These are phyloP conservation scores for Phortica okadai DNA, from an alignment of 2,888 invertebrate species.

Conservation along the genomic window DNA sequence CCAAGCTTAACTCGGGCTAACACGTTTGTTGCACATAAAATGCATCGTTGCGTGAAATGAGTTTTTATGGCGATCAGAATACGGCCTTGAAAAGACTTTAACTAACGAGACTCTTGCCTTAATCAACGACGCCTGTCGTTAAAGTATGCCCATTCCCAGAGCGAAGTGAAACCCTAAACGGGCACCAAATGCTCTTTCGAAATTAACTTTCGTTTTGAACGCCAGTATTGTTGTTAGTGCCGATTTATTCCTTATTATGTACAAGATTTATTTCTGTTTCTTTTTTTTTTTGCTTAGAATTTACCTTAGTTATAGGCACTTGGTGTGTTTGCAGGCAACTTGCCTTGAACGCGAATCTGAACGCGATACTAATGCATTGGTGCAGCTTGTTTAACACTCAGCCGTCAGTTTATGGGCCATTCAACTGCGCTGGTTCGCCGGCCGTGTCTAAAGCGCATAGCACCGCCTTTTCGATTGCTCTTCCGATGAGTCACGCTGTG, in stretches of 20 bases:
- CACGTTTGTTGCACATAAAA: slow-evolving; percentile 48
- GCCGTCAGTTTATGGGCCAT: neutral
- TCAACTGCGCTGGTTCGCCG: neutral
- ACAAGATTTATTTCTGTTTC: neutral
- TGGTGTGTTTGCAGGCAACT: neutral
- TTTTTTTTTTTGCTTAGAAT: neutral
- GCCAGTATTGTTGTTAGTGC: neutral
- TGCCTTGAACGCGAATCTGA: neutral
- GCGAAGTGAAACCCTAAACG: too few species aligned
- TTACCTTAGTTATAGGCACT: neutral
- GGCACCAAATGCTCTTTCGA: neutral
- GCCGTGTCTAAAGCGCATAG: neutral
- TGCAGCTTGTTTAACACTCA: neutral
- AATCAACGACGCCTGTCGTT: neutral
- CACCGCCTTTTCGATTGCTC: neutral
- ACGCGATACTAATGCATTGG: neutral
- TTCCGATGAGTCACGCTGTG: neutral
- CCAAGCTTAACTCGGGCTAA: too few species aligned
- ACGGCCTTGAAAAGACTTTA: slow-evolving; percentile 64
- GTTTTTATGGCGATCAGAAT: slow-evolving; percentile 70
- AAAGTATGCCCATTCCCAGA: neutral
- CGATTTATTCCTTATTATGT: neutral
- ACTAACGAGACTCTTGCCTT: neutral
- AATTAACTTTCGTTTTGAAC: neutral
- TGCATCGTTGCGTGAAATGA: slow-evolving; percentile 71